These are phyloP conservation scores for Craniophora ligustri DNA, from an alignment of 2,888 invertebrate genomes.

Conservation along the genomic window DNA sequence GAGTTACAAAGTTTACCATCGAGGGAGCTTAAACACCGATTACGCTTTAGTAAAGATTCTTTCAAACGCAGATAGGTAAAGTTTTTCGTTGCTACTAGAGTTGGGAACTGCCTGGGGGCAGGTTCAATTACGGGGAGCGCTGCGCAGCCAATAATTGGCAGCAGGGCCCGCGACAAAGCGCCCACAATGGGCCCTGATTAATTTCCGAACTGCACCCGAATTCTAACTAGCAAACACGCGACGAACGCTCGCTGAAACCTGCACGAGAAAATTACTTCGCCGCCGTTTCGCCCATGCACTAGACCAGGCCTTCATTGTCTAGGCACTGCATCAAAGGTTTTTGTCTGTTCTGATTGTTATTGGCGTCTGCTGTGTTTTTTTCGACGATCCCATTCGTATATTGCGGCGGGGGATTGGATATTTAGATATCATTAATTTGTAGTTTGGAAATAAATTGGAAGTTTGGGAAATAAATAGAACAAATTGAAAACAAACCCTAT, in stretches of 20 bases:
- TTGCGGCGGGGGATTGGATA: too few relatives aligned
- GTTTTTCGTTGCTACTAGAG: slow-evolving; percentile 64
- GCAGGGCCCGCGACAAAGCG: slow-evolving; percentile 84
- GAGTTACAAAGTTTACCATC: not conserved
- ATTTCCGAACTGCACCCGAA: slow-evolving; percentile 88
- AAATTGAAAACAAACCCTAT: too few relatives aligned
- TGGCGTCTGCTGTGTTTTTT: slow-evolving; percentile 24
- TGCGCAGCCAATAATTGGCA: slow-evolving; percentile 85
- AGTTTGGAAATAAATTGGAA: too few relatives aligned
- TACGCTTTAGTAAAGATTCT: slow-evolving; percentile 21
- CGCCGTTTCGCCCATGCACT: slow-evolving; percentile 66
- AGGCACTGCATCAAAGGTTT: slow-evolving; percentile 44
- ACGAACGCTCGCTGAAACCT: slow-evolving; percentile 70
- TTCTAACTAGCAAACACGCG: slow-evolving; percentile 86
- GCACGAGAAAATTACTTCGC: slow-evolving; percentile 76
- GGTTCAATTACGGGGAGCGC: slow-evolving; percentile 82
- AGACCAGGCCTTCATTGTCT: slow-evolving; percentile 53
- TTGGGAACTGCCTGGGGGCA: slow-evolving; percentile 68
- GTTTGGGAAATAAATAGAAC: too few relatives aligned
- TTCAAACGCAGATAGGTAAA: slow-evolving; percentile 48
- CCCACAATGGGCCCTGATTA: slow-evolving; percentile 87
- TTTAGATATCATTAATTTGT: too few relatives aligned
- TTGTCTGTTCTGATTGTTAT: slow-evolving; percentile 37
- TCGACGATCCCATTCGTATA: not conserved
- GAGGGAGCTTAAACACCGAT: slow-evolving; percentile 5